Conservation (phyloP, 2,113 vertebrate species). For the mouse (Mus musculus) region DNA sequence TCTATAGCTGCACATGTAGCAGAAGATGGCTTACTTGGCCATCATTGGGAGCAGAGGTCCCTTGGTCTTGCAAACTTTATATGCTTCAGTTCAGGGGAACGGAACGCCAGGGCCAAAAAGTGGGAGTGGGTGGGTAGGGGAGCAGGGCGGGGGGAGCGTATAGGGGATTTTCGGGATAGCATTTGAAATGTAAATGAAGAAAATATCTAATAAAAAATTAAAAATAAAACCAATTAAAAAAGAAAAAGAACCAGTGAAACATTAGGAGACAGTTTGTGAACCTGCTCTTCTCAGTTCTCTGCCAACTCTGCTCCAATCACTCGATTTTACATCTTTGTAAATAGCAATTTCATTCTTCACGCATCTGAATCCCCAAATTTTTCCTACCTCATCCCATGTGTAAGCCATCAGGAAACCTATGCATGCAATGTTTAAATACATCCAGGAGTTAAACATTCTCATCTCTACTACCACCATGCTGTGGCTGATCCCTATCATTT, state of each 20-base stretch:
- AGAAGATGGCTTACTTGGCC: too few species aligned
- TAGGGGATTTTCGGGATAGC: too few species aligned
- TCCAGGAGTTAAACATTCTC: neutral
- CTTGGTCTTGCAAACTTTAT: too few species aligned
- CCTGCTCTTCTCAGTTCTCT: neutral
- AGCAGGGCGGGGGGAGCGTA: too few species aligned
- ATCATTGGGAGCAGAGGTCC: too few species aligned
- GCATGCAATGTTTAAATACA: neutral
- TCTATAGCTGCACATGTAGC: too few species aligned
- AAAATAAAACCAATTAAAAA: too few species aligned
- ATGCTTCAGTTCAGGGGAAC: too few species aligned
- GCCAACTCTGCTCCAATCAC: neutral
- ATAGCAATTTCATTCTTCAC: neutral
- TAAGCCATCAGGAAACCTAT: neutral
- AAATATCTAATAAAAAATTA: too few species aligned
- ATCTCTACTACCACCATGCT: neutral
- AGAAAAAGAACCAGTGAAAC: neutral
- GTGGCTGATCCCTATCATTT: neutral
- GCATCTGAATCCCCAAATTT: neutral
- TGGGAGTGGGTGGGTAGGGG: too few species aligned
- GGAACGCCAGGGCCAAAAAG: too few species aligned
- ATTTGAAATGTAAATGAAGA: too few species aligned
- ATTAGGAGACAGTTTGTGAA: neutral
- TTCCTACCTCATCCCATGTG: neutral
- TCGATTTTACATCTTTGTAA: neutral